Evolutionary conservation across 2,888 invertebrate genomes (phyloP).

Genomic region (Stenolophus ochropezus): DNA sequence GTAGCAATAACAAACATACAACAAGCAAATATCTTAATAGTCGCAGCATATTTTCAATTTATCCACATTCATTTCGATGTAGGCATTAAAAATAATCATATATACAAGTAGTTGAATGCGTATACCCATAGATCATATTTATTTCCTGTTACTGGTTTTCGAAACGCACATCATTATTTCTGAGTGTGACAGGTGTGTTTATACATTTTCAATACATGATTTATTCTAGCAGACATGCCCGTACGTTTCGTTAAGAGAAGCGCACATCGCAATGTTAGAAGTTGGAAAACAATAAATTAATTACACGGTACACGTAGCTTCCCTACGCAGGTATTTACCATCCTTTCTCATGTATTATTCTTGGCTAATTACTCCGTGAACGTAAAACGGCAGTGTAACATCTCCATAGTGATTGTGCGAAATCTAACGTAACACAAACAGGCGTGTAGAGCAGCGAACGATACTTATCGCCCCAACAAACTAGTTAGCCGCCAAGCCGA

Average conservation of each 20-base stretch:
- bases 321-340: background rate
- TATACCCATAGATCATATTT: too few relatives aligned
- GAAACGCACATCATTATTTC: background rate
- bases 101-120: too few relatives aligned
- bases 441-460: background rate
- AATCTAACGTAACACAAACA: background rate
- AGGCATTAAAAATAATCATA: too few relatives aligned
- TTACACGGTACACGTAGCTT: background rate
- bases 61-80: too few relatives aligned
- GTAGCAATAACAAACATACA: too few relatives aligned
- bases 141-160: background rate
- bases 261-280: background rate
- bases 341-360: background rate
- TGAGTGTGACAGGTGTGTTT: background rate
- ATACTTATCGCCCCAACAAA: slow-evolving; percentile 22
- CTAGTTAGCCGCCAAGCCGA: slow-evolving; percentile 27
- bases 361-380: background rate
- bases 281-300: background rate
- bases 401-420: background rate
- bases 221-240: background rate
- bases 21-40: too few relatives aligned
- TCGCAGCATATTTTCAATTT: too few relatives aligned
- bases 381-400: background rate
- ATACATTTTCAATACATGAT: background rate
- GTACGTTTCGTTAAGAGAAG: background rate